Conservation (phyloP, 37 sponge, comb jelly and placozoan genomes). For the Haliclona indistincta region DNA sequence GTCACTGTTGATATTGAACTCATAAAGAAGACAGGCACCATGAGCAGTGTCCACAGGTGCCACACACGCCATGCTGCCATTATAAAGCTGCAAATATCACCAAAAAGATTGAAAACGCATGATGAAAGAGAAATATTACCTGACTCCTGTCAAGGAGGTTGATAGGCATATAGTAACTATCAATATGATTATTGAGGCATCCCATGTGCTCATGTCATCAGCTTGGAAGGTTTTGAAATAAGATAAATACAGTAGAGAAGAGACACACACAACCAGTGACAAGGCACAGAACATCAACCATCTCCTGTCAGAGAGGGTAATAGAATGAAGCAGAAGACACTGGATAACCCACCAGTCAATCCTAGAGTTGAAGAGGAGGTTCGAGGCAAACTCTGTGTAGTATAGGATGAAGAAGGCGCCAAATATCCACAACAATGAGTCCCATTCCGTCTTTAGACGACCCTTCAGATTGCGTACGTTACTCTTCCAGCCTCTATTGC, state of each 20-base stretch:
- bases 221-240: neutral
- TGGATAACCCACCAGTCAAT: conserved; percentile 16
- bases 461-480: too few species aligned
- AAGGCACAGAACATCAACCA: conserved; percentile 12
- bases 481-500: too few species aligned
- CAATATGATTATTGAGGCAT: too few species aligned
- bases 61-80: conserved; percentile 54
- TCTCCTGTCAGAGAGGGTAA: neutral
- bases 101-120: too few species aligned
- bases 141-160: too few species aligned
- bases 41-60: conserved; percentile 19
- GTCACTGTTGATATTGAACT: conserved; percentile 40
- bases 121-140: too few species aligned
- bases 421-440: conserved; percentile 43
- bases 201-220: conserved; percentile 10
- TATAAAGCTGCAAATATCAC: conserved; percentile 9
- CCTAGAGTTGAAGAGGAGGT: conserved; percentile 26
- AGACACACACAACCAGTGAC: neutral
- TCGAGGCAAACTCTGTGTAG: conserved; percentile 47
- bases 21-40: conserved; percentile 40
- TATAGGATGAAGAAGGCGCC: conserved; percentile 42
- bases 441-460: conserved; percentile 30
- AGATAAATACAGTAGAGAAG: conserved; percentile 13
- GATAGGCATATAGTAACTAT: too few species aligned
- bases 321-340: neutral